These are phyloP conservation scores for Exaiptasia diaphana DNA, from an alignment of 64 coral and sea anemone species.

Conservation along the genomic window DNA sequence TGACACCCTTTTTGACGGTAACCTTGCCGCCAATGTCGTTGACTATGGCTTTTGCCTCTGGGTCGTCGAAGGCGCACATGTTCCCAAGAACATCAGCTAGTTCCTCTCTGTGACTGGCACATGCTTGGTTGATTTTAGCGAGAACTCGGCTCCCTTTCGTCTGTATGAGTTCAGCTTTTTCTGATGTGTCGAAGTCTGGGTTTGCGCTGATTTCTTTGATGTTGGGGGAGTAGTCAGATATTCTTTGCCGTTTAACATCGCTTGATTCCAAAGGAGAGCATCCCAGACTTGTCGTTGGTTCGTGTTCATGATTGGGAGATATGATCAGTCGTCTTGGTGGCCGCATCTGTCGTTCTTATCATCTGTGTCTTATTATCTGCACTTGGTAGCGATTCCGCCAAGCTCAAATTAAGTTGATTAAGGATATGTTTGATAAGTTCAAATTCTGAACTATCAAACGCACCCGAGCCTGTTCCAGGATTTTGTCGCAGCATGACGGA, in stretches of 20 bases:
- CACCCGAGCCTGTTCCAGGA: not conserved
- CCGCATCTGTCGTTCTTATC: not conserved
- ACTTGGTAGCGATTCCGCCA: not conserved
- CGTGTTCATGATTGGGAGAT: not conserved
- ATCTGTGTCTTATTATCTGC: not conserved
- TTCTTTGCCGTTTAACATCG: not conserved
- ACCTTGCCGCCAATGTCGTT: slow-evolving; percentile 32
- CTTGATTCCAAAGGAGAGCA: not conserved
- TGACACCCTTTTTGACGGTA: slow-evolving; percentile 18
- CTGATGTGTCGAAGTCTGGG: slow-evolving; percentile 14
- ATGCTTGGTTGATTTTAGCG: not conserved
- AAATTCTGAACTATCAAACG: not conserved
- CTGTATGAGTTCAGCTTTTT: slow-evolving; percentile 1
- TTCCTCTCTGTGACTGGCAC: slow-evolving; percentile 13
- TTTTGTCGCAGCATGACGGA: not conserved
- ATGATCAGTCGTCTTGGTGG: not conserved
- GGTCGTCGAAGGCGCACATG: slow-evolving; percentile 52
- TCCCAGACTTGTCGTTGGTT: not conserved
- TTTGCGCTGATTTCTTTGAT: slow-evolving; percentile 33
- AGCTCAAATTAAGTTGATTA: not conserved
- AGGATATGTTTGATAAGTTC: not conserved
- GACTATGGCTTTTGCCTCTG: slow-evolving; percentile 37
- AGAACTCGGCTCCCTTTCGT: not conserved
- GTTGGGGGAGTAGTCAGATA: not conserved
- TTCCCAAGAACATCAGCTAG: slow-evolving; percentile 30